Evolutionary conservation across 2,888 invertebrate genomes (phyloP).

Genomic region (Ormyrus nitidulus): DNA sequence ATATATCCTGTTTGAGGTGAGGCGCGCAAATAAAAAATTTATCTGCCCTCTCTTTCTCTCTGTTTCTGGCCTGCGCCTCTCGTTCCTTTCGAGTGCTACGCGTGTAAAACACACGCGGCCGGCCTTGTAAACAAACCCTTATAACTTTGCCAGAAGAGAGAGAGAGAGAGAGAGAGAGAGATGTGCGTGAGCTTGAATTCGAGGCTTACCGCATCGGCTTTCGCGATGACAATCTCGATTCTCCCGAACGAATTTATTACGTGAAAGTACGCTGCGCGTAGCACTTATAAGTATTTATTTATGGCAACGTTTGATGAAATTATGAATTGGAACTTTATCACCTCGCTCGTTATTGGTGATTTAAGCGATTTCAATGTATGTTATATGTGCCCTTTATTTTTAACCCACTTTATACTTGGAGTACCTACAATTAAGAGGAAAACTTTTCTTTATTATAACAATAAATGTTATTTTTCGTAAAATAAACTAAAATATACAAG

Average conservation of each 20-base stretch:
- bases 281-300: constrained; percentile 24
- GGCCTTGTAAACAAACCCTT: constrained; percentile 48
- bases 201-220: constrained; percentile 33
- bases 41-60: not conserved
- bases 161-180: not conserved
- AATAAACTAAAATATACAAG: too few species aligned
- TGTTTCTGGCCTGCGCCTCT: not conserved
- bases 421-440: not conserved
- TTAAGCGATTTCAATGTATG: constrained; percentile 14
- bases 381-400: too few species aligned
- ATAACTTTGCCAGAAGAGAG: constrained; percentile 6
- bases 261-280: constrained; percentile 5
- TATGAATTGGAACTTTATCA: not conserved
- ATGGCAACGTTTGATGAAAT: not conserved
- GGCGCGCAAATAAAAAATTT: constrained; percentile 46
- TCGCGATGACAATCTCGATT: not conserved
- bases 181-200: constrained; percentile 1
- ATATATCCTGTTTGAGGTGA: constrained; percentile 61
- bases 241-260: constrained; percentile 7
- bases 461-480: too few species aligned
- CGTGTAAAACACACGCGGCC: not conserved
- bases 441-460: too few species aligned
- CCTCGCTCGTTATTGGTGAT: not conserved
- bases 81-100: too few species aligned
- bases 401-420: not conserved